phyloP scores from a whole-genome alignment of 2,113 vertebrate species.

The Thryonomys swinderianus region DNA sequence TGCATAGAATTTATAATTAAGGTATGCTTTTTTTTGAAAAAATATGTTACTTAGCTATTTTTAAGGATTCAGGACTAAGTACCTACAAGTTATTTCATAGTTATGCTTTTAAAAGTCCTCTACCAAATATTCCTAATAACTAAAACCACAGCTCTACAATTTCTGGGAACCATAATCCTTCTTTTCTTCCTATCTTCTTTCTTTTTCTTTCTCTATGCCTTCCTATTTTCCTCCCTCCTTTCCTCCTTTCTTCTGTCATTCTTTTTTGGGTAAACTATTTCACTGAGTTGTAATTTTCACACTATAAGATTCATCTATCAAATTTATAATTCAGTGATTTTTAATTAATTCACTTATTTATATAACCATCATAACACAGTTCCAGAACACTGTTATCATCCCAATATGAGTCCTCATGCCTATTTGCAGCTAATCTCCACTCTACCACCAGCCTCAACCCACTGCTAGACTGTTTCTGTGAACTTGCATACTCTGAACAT shows the following conservation, averaged over 20 bases:
- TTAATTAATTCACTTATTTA: slow-evolving; percentile 42
- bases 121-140: background rate
- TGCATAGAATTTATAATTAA: background rate
- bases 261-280: background rate
- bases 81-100: background rate
- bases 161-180: background rate
- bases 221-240: too few species aligned
- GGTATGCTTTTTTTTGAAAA: background rate
- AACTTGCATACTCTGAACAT: background rate
- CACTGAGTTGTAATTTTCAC: background rate
- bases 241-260: background rate
- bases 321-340: slow-evolving; percentile 23
- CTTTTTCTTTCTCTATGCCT: too few species aligned
- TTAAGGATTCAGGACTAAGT: background rate
- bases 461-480: background rate
- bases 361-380: background rate
- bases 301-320: background rate
- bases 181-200: background rate
- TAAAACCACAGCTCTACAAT: background rate
- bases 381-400: background rate
- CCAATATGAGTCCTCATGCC: background rate
- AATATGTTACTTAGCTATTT: background rate
- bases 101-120: background rate
- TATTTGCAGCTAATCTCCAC: background rate
- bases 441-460: background rate